phyloP scores from a whole-genome alignment of 2,888 invertebrate species.

The Nezara viridula region DNA sequence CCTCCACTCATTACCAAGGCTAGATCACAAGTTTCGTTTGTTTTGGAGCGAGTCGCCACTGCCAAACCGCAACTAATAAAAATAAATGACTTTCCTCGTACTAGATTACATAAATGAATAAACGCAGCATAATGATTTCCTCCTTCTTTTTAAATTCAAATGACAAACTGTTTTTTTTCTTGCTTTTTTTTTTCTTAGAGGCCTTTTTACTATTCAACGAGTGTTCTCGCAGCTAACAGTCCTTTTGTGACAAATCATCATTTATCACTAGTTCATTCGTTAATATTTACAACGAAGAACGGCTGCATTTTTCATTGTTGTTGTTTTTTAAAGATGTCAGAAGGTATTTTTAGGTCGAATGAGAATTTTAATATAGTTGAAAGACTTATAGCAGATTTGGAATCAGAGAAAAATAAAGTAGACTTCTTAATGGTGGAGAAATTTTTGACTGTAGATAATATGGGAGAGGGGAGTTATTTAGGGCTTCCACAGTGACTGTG shows the following conservation, averaged over 20 bases:
- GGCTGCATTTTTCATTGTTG: neutral
- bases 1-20: constrained; percentile 9
- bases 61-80: constrained; percentile 28
- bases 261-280: neutral
- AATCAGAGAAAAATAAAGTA: no score
- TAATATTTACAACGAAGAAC: neutral
- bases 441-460: no score
- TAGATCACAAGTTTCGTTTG: constrained; percentile 5
- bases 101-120: constrained; percentile 26
- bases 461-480: no score
- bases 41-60: neutral
- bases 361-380: neutral
- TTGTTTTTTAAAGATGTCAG: neutral
- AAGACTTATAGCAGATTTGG: neutral
- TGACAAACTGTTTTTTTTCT: constrained; percentile 6
- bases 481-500: no score
- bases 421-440: no score
- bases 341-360: neutral
- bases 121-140: neutral
- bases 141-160: constrained; percentile 27
- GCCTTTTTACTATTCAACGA: neutral
- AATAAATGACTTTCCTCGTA: neutral
- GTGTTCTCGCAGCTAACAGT: neutral
- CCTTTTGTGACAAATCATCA: neutral
- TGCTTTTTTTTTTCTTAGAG: neutral